Evolutionary conservation across 2,888 invertebrate genomes (phyloP), one percentile per base, ranked within the genome.

Genomic region (Deilephila porcellus): DNA sequence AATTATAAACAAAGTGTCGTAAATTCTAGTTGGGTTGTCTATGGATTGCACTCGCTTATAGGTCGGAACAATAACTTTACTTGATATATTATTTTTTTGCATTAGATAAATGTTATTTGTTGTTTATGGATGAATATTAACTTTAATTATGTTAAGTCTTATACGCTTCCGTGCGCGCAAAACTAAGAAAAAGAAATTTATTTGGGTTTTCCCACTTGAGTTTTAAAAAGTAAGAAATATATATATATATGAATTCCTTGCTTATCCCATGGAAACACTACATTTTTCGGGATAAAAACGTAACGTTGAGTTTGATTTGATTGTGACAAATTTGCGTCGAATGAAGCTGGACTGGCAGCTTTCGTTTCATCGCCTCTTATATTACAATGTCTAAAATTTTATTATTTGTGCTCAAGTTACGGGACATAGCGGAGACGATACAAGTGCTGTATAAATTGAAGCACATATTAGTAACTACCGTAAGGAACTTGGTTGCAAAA

Each of bases 381-480:
- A 87, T 91, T 88, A 89, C 90, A 87, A 87, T 85, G 76, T 84
- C 86, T 86, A 83, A 88, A 88, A 87, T 86, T 87, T 88, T 87
- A 87, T 88, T 86, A 79, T 74, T 73, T 62, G 63, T 56, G 7
- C 71, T 0, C 52, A 78, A 82, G 71, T 56, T 64, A 78, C 20
- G 77, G 75, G 76, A 70, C 60, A 7, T 14, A 76, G 80, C 77
- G 82, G 71, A 71, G 64, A 70, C 25, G 45, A 71, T n/a, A 32
- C 3, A 1, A 14, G 45, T 45, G 11, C 11, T 45, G 45, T 14
- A 2, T 14, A 45, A 1, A 45, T 45, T 11, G 11, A 1, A 45
- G 3, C 3, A 14, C 14, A 14, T 45, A 2, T 45, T 14, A 45
- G 14, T 11, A 11, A 0, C 45, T 45, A 45, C 45, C 3, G 14